Evolutionary conservation across 2,797 vertebrate species (phyloP).

Genomic region (Carduelis carduelis): DNA sequence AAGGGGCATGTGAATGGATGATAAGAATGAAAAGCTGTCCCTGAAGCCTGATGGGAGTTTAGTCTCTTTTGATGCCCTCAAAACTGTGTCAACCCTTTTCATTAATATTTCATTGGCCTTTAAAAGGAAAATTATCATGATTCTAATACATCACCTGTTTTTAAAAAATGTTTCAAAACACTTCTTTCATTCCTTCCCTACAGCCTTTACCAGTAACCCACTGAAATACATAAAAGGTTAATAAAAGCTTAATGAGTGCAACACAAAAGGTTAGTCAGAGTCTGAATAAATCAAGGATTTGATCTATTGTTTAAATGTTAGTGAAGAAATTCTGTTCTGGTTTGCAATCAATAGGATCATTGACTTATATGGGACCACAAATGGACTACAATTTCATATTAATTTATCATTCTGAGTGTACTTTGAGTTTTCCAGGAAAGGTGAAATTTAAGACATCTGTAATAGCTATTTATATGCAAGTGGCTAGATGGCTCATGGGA

Average conservation of each 20-base stretch:
- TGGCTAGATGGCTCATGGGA: neutral
- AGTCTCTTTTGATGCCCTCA: neutral
- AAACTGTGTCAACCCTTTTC: neutral
- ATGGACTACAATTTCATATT: neutral
- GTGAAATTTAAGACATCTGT: neutral
- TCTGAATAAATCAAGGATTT: neutral
- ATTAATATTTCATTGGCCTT: constrained; percentile 1
- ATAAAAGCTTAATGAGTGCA: neutral
- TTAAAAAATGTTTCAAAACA: neutral
- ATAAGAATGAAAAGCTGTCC: neutral
- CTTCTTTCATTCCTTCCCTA: neutral
- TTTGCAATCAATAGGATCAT: neutral
- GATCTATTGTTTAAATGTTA: neutral
- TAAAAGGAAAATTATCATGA: neutral
- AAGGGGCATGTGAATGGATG: neutral
- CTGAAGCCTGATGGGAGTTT: neutral
- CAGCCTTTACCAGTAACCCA: neutral
- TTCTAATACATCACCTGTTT: neutral
- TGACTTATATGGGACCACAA: neutral
- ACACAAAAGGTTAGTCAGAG: neutral
- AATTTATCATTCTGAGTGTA: neutral
- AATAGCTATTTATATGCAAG: neutral
- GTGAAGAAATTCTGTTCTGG: neutral
- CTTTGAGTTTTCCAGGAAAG: neutral
- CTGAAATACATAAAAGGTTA: neutral